Conservation (phyloP, 2,797 vertebrate species). For the Bovichtus diacanthus region DNA sequence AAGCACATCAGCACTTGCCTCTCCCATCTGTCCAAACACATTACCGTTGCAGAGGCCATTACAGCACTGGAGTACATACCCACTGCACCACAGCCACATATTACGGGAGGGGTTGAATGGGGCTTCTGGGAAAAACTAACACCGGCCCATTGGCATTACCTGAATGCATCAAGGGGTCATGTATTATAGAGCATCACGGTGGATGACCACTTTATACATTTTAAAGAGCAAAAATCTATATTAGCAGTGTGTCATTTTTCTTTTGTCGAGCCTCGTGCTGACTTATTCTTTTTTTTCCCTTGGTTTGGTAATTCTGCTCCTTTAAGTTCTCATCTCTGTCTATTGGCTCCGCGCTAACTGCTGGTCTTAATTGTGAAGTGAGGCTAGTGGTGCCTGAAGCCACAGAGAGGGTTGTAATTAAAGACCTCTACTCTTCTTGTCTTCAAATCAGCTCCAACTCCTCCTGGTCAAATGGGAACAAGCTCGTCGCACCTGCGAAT, state of each 20-base stretch:
- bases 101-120: slow-evolving; percentile 50
- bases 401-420: slow-evolving; percentile 78
- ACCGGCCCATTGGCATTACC: slow-evolving; percentile 49
- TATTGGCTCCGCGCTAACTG: slow-evolving; percentile 65
- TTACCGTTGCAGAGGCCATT: slow-evolving; percentile 81
- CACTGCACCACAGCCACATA: slow-evolving; percentile 62
- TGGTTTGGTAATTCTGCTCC: slow-evolving; percentile 7
- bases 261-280: slow-evolving; percentile 37
- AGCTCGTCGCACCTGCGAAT: slow-evolving; percentile 74
- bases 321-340: slow-evolving; percentile 52
- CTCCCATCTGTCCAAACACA: slow-evolving; percentile 89
- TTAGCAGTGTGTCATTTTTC: slow-evolving; percentile 20
- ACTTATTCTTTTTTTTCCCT: slow-evolving; percentile 9
- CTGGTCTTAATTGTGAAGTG: slow-evolving; percentile 80
- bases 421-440: slow-evolving; percentile 82
- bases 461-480: slow-evolving; percentile 76
- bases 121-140: slow-evolving; percentile 60
- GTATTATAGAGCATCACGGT: slow-evolving; percentile 23
- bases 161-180: slow-evolving; percentile 49
- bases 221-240: slow-evolving; percentile 20
- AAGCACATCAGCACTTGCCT: slow-evolving; percentile 86
- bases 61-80: slow-evolving; percentile 72
- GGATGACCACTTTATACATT: background rate
- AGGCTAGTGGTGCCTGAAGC: slow-evolving; percentile 71
- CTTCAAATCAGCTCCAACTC: slow-evolving; percentile 79